phyloP scores from a whole-genome alignment of 1,140 invertebrate species.

The Apis dorsata region DNA sequence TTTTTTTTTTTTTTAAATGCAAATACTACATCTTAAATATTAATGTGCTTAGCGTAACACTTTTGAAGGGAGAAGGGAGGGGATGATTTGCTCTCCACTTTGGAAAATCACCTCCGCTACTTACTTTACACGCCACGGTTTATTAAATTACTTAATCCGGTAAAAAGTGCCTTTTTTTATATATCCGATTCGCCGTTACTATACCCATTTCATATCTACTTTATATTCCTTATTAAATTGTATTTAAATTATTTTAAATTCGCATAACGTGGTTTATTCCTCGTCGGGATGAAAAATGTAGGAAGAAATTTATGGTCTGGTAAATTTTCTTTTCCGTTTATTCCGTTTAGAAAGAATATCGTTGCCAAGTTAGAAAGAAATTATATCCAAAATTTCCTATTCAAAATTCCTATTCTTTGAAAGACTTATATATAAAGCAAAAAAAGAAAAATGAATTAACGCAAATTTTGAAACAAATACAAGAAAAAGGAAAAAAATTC shows the following conservation, averaged over 20 bases:
- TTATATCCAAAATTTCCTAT: too few relatives aligned
- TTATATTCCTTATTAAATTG: too few relatives aligned
- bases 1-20: constrained; percentile 17
- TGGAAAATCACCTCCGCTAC: neutral
- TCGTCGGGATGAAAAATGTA: too few relatives aligned
- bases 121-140: neutral
- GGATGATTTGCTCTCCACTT: neutral
- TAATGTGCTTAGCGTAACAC: constrained; percentile 19
- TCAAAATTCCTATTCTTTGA: too few relatives aligned
- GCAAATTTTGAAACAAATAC: neutral
- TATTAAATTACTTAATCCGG: neutral
- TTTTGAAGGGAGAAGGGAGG: neutral
- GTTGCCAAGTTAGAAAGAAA: too few relatives aligned
- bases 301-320: too few relatives aligned
- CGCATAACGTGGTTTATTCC: too few relatives aligned
- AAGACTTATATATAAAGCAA: neutral
- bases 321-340: too few relatives aligned
- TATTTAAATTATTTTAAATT: too few relatives aligned
- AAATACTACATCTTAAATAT: constrained; percentile 38
- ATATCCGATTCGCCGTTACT: neutral
- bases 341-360: too few relatives aligned
- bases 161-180: neutral
- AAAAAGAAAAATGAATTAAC: neutral
- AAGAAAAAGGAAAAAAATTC: neutral
- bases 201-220: too few relatives aligned